Conservation (phyloP, 2,797 vertebrate species). For the Limnodromus scolopaceus region DNA sequence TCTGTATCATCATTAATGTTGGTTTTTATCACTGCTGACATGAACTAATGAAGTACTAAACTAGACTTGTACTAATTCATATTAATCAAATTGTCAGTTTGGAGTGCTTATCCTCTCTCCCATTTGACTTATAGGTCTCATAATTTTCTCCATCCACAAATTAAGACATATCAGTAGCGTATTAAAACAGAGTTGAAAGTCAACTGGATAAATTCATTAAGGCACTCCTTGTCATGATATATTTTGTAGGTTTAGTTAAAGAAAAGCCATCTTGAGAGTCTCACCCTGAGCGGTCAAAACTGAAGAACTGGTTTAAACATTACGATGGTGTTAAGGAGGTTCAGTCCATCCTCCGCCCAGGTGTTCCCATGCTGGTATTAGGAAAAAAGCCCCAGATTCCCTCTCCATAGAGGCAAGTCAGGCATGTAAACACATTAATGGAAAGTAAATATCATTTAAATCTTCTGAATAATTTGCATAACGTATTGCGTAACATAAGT, state of each 20-base stretch:
- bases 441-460: neutral
- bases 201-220: constrained; percentile 61
- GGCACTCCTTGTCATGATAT: constrained; percentile 22
- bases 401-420: neutral
- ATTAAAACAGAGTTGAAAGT: constrained; percentile 63
- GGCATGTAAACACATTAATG: neutral
- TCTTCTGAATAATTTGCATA: neutral
- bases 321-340: neutral
- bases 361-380: neutral
- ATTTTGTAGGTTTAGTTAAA: constrained; percentile 8
- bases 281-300: neutral
- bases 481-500: too few species aligned
- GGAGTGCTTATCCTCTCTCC: constrained; percentile 52
- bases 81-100: constrained; percentile 72
- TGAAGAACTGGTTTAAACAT: neutral
- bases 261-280: constrained; percentile 8
- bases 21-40: constrained; percentile 66
- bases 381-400: neutral
- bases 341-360: neutral
- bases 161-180: constrained; percentile 50
- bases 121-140: constrained; percentile 58
- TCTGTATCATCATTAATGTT: constrained; percentile 63
- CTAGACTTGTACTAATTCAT: constrained; percentile 51
- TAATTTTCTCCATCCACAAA: constrained; percentile 64
- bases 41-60: constrained; percentile 73